Evolutionary conservation across 1,140 invertebrate species (phyloP), one percentile per base, ranked within the genome.

Genomic region (Pseudomyrmex cubaensis): DNA sequence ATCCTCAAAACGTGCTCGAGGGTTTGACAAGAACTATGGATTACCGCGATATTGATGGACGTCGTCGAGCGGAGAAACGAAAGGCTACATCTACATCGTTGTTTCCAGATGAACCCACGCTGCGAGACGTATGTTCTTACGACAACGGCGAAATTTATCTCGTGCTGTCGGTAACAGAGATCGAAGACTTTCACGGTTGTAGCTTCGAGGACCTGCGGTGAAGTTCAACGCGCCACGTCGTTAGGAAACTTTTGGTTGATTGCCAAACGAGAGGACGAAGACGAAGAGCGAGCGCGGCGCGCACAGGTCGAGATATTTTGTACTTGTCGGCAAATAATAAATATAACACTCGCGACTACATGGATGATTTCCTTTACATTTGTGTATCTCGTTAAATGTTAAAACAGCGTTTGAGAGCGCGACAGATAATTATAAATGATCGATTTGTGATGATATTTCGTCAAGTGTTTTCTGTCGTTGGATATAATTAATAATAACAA

Each of bases 31-130:
- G 69, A 57, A 52, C 48, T n/a, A 69, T 57, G 73, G 67, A 76
- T 85, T 75, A 62, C 44, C 84, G 61, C 56, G 84, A 80, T 89
- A 89, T 90, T 89, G 89, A 90, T 90, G 86, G 82, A 90, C 88
- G 86, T 76, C 61, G 86, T 84, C 75, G 84, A 62, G 57, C 59
- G 57, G 59, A 85, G 88, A 89, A 85, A 86, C 77, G 82, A 83
- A 75, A 84, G 83, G 84, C 54, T 86, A 89, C 88, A 89, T 88
- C 80, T 70, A 83, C 85, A 85, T 89, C 88, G 88, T 89, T 87
- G 88, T 89, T 78, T 82, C 85, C 73, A 89, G 88, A 86, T 89
- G 88, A 88, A 12, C 87, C 59, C 88, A 89, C 87, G 87, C 88
- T 87, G 89, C 54, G 89, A 90, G 89, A 89, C 83, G 86, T 86